Conservation (phyloP, 2,113 vertebrate genomes). For the Brienomyrus brachyistius region DNA sequence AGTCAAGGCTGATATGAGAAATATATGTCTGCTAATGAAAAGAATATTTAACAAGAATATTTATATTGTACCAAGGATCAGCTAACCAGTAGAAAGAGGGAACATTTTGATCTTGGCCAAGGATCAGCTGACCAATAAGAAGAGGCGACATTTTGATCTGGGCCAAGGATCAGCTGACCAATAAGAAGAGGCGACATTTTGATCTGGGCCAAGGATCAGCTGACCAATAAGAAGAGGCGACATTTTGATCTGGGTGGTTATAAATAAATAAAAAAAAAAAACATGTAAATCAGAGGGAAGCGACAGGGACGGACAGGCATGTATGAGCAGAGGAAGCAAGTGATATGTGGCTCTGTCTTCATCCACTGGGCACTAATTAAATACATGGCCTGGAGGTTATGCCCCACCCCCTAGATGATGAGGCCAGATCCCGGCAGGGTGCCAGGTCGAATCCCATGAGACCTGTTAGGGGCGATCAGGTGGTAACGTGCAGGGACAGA, state of each 20-base stretch:
- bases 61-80: not conserved
- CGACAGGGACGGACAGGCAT: not conserved
- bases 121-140: not conserved
- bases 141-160: not conserved
- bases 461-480: slow-evolving; percentile 80
- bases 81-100: not conserved
- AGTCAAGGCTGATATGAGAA: not conserved
- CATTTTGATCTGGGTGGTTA: not conserved
- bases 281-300: not conserved
- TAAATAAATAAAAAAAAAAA: not conserved
- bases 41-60: not conserved
- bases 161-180: not conserved
- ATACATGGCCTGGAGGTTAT: slow-evolving; percentile 78
- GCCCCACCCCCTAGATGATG: slow-evolving; percentile 50
- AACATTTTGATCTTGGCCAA: not conserved
- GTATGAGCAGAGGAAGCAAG: not conserved
- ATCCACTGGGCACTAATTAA: slow-evolving; percentile 76
- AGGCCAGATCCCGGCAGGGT: slow-evolving; percentile 67
- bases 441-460: slow-evolving; percentile 72
- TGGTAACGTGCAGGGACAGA: slow-evolving; percentile 78
- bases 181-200: not conserved
- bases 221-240: too few relatives aligned
- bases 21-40: not conserved
- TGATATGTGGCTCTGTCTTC: slow-evolving; percentile 59
- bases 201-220: not conserved